Evolutionary conservation across 2,113 vertebrate genomes (phyloP).

Genomic region (Urocitellus parryii): DNA sequence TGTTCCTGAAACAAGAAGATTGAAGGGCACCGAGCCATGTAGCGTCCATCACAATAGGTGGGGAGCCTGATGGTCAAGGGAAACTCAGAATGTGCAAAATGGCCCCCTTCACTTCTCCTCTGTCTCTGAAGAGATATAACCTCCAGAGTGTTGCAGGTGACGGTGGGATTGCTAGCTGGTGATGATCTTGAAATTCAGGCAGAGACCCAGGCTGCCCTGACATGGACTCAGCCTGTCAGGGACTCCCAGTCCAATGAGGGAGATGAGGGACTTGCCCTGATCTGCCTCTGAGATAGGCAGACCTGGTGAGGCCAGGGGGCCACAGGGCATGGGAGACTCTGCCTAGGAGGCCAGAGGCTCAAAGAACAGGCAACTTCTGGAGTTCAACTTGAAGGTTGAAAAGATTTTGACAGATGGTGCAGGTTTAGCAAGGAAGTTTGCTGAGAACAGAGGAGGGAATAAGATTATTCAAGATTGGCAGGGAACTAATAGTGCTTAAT

Average conservation of each 20-base stretch:
- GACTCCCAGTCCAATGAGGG: background rate
- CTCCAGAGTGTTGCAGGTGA: background rate
- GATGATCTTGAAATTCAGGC: background rate
- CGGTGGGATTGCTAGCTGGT: background rate
- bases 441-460: background rate
- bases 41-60: background rate
- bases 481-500: background rate
- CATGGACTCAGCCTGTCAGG: background rate
- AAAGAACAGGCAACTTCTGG: background rate
- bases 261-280: background rate
- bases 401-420: background rate
- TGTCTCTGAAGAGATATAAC: background rate
- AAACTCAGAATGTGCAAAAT: background rate
- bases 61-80: background rate
- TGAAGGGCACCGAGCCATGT: background rate
- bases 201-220: background rate
- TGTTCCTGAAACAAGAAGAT: background rate
- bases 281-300: background rate
- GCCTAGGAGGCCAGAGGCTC: background rate
- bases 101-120: background rate
- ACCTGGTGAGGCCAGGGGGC: background rate
- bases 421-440: background rate
- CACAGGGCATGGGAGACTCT: background rate
- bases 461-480: background rate
- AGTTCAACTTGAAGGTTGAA: background rate